Conservation (phyloP, 2,113 vertebrate species). For the Serilophus lunatus region DNA sequence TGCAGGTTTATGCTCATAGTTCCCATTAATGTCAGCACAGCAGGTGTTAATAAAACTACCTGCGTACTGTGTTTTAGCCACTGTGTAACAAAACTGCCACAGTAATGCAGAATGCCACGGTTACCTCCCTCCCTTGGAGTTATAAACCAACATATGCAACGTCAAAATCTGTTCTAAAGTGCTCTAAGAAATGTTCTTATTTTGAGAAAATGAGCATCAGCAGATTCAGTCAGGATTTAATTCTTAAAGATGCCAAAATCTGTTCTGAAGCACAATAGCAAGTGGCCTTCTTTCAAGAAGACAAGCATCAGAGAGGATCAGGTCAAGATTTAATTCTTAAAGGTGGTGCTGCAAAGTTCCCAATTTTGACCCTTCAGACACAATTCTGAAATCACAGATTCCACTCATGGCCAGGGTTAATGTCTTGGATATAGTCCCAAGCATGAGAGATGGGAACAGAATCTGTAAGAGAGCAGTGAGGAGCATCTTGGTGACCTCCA, state of each 20-base stretch:
- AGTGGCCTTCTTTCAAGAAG: not conserved
- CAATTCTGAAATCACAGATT: fast-evolving
- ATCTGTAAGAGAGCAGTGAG: not conserved
- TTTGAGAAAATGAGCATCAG: not conserved
- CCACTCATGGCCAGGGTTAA: fast-evolving
- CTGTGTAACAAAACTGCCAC: not conserved
- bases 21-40: not conserved
- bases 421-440: fast-evolving
- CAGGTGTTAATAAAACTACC: not conserved
- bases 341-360: fast-evolving
- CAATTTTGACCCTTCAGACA: fast-evolving
- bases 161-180: not conserved
- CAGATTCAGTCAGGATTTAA: not conserved
- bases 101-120: fast-evolving
- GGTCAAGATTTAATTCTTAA: not conserved
- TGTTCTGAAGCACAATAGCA: not conserved
- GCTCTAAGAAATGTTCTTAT: not conserved
- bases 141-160: not conserved
- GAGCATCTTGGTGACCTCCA: not conserved
- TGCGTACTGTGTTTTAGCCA: not conserved
- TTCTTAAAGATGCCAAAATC: not conserved
- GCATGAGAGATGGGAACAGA: fast-evolving
- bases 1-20: not conserved
- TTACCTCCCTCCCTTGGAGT: not conserved
- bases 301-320: not conserved